phyloP scores from a whole-genome alignment of 2,888 invertebrate genomes.

The Drosophila neotestacea region DNA sequence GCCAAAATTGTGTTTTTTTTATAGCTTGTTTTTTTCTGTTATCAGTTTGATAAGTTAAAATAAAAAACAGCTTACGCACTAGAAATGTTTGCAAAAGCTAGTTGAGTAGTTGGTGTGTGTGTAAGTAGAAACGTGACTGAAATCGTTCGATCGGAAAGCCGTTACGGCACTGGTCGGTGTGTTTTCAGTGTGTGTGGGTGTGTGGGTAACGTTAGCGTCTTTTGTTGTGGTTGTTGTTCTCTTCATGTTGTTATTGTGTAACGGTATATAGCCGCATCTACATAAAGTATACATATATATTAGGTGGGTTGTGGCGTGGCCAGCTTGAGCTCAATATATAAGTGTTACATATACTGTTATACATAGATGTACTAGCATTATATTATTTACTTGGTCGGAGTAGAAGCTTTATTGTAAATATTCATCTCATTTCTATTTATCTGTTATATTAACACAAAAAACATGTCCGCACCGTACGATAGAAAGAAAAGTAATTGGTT shows the following conservation, averaged over 20 bases:
- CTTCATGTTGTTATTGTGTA: slow-evolving; percentile 22
- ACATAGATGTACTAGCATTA: slow-evolving; percentile 37
- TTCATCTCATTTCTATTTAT: slow-evolving; percentile 10
- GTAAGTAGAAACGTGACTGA: slow-evolving; percentile 34
- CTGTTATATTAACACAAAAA: slow-evolving; percentile 42
- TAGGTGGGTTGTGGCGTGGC: slow-evolving; percentile 79
- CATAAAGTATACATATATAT: slow-evolving; percentile 41
- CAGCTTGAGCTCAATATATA: slow-evolving; percentile 77
- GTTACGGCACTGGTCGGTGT: slow-evolving; percentile 55
- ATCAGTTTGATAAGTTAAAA: slow-evolving; percentile 22
- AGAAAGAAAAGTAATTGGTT: slow-evolving; percentile 7
- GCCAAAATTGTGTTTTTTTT: slow-evolving; percentile 27
- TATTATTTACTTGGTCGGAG: slow-evolving; percentile 68
- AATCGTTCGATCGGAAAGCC: slow-evolving; percentile 54
- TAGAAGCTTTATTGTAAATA: slow-evolving; percentile 49
- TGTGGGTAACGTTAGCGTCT: slow-evolving; percentile 66
- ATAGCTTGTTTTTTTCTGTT: neutral
- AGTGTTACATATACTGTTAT: slow-evolving; percentile 48
- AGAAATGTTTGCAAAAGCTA: slow-evolving; percentile 60
- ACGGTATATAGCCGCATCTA: slow-evolving; percentile 51
- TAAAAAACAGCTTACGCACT: slow-evolving; percentile 60
- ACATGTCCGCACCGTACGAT: slow-evolving; percentile 44
- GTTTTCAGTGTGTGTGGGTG: neutral
- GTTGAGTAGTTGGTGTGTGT: slow-evolving; percentile 47
- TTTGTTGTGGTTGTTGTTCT: slow-evolving; percentile 52